phyloP scores from a whole-genome alignment of 2,113 vertebrate genomes.

The Cavia porcellus region DNA sequence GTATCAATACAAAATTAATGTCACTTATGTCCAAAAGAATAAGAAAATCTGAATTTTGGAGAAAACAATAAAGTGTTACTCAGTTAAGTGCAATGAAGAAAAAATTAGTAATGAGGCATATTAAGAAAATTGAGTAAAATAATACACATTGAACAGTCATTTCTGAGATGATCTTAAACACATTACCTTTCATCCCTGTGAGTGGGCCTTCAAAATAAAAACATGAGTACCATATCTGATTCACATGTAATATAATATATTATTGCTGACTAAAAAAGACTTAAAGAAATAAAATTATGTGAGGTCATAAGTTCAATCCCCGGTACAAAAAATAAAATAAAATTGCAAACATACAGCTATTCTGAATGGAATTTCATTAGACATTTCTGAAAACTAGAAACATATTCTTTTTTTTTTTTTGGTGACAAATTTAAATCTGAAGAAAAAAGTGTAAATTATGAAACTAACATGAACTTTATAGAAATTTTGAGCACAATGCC shows the following conservation, averaged over 20 bases:
- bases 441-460: not conserved
- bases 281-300: not conserved
- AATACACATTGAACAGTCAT: not conserved
- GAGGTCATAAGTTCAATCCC: no score
- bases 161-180: not conserved
- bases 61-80: no score
- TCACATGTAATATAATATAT: not conserved
- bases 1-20: no score
- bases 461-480: not conserved
- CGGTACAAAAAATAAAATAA: not conserved
- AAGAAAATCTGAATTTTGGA: no score
- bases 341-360: not conserved
- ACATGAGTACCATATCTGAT: not conserved
- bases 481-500: not conserved
- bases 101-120: not conserved
- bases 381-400: not conserved
- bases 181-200: not conserved
- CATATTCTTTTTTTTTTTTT: not conserved
- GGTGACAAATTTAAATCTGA: not conserved
- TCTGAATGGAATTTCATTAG: not conserved
- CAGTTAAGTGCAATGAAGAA: not conserved
- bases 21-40: no score
- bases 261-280: not conserved
- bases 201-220: not conserved
- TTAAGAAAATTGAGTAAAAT: not conserved